A percentile compares a stretch with the other conserved stretches of the same genome.
Conservation (phyloP, 2,888 invertebrate species). For the Cheilosia soror region DNA sequence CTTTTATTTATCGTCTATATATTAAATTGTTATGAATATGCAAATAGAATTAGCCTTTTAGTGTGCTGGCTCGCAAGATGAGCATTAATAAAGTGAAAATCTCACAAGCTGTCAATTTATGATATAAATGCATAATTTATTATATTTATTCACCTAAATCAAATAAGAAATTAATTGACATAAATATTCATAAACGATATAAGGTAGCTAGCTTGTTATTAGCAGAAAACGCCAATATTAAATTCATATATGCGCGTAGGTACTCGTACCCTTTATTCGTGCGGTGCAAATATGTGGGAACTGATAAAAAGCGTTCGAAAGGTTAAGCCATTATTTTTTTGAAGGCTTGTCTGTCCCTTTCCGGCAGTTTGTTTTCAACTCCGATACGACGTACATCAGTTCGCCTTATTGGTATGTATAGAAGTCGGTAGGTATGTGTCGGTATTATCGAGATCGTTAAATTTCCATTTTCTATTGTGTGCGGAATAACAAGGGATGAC, state of each 20-base stretch:
- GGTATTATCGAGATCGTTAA: conserved; percentile 1
- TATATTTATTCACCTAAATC: background rate
- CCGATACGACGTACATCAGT: background rate
- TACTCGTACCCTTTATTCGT: background rate
- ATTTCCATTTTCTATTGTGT: conserved; percentile 1
- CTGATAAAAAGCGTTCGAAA: background rate
- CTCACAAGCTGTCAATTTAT: background rate
- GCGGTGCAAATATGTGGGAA: background rate
- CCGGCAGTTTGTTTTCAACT: background rate
- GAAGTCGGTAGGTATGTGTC: background rate
- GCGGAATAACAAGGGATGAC: background rate
- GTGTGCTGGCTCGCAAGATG: background rate
- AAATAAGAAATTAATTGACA: conserved; percentile 15
- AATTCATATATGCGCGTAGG: background rate
- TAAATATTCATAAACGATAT: conserved; percentile 1
- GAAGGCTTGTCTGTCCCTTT: background rate
- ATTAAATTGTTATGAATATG: background rate
- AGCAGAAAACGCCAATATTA: background rate
- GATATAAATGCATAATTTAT: conserved; percentile 2
- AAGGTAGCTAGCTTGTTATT: background rate
- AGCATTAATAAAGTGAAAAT: background rate
- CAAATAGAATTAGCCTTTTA: background rate
- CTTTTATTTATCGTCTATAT: background rate
- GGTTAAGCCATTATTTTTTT: no score
- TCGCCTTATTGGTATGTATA: background rate